phyloP scores from a whole-genome alignment of 2,797 vertebrate species.

The Rhinella marina region DNA sequence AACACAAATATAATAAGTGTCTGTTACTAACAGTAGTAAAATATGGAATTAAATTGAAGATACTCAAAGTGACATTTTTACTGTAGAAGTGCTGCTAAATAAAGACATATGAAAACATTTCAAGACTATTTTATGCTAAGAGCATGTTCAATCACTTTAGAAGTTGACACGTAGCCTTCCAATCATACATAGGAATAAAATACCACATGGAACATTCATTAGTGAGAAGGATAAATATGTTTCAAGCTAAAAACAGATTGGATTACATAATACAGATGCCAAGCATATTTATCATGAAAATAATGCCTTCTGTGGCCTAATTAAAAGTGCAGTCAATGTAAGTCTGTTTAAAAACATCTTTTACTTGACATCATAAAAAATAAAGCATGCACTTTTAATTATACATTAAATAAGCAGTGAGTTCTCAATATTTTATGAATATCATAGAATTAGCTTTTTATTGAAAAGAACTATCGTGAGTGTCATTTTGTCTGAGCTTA shows the following conservation, averaged over 20 bases:
- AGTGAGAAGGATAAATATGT: slow-evolving; percentile 56
- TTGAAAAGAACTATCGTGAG: background rate
- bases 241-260: slow-evolving; percentile 56
- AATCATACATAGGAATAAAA: slow-evolving; percentile 22
- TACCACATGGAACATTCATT: slow-evolving; percentile 48
- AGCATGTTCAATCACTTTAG: slow-evolving; percentile 12
- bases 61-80: too few relatives aligned
- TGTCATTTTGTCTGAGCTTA: background rate
- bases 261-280: slow-evolving; percentile 55
- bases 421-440: background rate
- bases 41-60: background rate
- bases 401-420: background rate
- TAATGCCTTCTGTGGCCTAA: slow-evolving; percentile 57
- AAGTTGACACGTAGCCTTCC: slow-evolving; percentile 34
- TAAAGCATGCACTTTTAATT: slow-evolving; percentile 30
- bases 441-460: background rate
- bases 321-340: slow-evolving; percentile 52
- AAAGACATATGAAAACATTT: background rate
- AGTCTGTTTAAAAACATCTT: slow-evolving; percentile 49
- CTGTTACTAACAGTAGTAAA: background rate
- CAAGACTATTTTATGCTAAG: background rate
- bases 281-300: slow-evolving; percentile 57
- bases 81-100: background rate
- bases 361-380: slow-evolving; percentile 26
- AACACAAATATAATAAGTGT: background rate